Base-by-base conservation (phyloP, 2,797 vertebrate species). In the Rhinogobio ventralis region DNA sequence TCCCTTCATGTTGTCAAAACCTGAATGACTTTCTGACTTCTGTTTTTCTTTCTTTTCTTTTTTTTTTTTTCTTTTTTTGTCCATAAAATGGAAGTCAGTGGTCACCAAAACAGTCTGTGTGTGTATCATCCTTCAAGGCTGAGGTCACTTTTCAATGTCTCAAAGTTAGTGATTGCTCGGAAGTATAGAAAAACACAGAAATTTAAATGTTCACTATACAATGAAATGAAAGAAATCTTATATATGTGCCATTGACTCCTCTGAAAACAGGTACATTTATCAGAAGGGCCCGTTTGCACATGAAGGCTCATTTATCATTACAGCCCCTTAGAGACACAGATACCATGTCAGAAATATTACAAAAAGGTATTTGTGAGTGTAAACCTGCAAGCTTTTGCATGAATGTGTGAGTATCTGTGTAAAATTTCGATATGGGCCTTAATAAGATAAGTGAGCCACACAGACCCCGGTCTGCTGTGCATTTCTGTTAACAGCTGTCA, bases 401-500 rank as follows among this genome's bases (percentile, higher is more conserved):
- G 68, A 15, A 51, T 79, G 20, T 79, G 42, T 45, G 49, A 60
- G 33, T 46, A 19, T 78, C 8, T 64, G 69, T 81, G 73, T 74
- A 87, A 79, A 53, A 82, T 87, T 87, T 72, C 64, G 80, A 85
- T 86, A 82, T 83, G 77, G 89, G 82, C 85, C 85, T 85, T 86
- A 85, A 89, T 85, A 79, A 83, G 86, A 90, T 89, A 87, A 88
- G 57, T 80, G 73, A 86, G 74, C 82, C 81, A 87, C 79, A 85
- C 88, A 89, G 86, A 83, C 80, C 57, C 75, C 76, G 77, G 85
- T 87, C 68, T 87, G 84, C 80, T n/a, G 53, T 55, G 51, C 64
- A 82, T 83, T 85, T 87, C 80, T 87, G 79, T 86, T 85, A 88
- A 87, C 86, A 87, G 72, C 84, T 90, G 89, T 89, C 89, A 90